phyloP scores from a whole-genome alignment of 2,113 vertebrate genomes.

The Vanacampus margaritifer region DNA sequence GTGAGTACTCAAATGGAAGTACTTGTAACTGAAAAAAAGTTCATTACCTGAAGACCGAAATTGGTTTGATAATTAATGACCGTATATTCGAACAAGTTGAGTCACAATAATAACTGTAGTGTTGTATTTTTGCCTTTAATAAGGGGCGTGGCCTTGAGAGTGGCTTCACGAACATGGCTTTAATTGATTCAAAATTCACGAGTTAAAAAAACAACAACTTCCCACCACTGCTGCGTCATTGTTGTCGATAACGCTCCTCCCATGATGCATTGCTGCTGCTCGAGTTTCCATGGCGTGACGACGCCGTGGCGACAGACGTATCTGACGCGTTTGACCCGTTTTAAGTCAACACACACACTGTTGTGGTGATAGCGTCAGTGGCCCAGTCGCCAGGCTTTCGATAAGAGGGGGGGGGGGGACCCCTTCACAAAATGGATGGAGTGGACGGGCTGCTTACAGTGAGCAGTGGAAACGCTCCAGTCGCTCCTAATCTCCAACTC shows the following conservation, averaged over 20 bases:
- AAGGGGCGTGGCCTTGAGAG: too few relatives aligned
- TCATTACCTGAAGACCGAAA: too few relatives aligned
- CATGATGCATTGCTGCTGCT: slow-evolving; percentile 28
- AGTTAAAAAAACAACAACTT: too few relatives aligned
- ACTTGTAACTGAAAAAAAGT: too few relatives aligned
- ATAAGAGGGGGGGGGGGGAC: slow-evolving; percentile 60
- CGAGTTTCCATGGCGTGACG: slow-evolving; percentile 62
- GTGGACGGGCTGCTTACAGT: slow-evolving; percentile 19
- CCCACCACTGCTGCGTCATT: background rate
- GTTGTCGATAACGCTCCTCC: slow-evolving; percentile 42
- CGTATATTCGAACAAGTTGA: too few relatives aligned
- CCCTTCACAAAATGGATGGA: slow-evolving; percentile 41
- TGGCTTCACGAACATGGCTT: too few relatives aligned
- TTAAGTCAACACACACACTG: slow-evolving; percentile 59
- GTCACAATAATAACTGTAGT: too few relatives aligned
- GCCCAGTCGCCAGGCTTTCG: slow-evolving; percentile 79
- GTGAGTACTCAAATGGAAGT: too few relatives aligned
- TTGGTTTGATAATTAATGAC: too few relatives aligned
- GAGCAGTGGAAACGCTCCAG: slow-evolving; percentile 42
- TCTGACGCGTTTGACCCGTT: slow-evolving; percentile 66
- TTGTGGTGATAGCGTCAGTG: slow-evolving; percentile 83
- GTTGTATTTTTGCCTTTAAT: too few relatives aligned
- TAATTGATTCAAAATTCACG: too few relatives aligned
- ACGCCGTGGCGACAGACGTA: slow-evolving; percentile 65
- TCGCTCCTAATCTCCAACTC: slow-evolving; percentile 59